Evolutionary conservation across 2,113 vertebrate species (phyloP).

Genomic region (Mungos mungo): DNA sequence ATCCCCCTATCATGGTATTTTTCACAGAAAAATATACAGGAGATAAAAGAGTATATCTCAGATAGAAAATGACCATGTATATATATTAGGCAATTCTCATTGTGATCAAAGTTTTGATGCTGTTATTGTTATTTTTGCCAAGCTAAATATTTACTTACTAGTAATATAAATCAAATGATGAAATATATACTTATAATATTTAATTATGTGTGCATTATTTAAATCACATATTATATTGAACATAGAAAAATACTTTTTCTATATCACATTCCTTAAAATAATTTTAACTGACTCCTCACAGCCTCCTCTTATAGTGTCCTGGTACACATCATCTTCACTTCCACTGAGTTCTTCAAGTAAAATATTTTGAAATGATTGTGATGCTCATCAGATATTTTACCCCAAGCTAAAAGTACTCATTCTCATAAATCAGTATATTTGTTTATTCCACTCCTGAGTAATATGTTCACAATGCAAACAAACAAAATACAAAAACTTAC

Average conservation of each 20-base stretch:
- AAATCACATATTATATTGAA: background rate
- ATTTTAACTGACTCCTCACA: background rate
- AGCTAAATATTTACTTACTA: background rate
- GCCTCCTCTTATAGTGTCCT: background rate
- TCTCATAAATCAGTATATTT: constrained; percentile 24
- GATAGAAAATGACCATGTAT: background rate
- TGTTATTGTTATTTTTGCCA: background rate
- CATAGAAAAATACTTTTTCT: background rate
- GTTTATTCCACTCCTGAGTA: background rate
- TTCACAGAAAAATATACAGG: background rate
- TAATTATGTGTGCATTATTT: background rate
- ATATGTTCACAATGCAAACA: background rate
- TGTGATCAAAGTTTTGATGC: background rate
- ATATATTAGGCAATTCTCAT: background rate
- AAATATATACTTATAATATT: background rate
- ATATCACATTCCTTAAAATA: background rate
- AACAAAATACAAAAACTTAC: background rate
- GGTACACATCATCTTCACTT: background rate
- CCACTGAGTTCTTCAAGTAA: background rate
- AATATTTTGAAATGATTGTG: background rate
- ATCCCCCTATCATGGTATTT: background rate
- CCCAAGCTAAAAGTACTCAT: background rate
- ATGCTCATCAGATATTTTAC: background rate
- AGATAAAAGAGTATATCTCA: background rate
- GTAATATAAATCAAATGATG: background rate